Evolutionary conservation across 2,113 vertebrate species (phyloP).

Genomic region (Spheniscus mendiculus): DNA sequence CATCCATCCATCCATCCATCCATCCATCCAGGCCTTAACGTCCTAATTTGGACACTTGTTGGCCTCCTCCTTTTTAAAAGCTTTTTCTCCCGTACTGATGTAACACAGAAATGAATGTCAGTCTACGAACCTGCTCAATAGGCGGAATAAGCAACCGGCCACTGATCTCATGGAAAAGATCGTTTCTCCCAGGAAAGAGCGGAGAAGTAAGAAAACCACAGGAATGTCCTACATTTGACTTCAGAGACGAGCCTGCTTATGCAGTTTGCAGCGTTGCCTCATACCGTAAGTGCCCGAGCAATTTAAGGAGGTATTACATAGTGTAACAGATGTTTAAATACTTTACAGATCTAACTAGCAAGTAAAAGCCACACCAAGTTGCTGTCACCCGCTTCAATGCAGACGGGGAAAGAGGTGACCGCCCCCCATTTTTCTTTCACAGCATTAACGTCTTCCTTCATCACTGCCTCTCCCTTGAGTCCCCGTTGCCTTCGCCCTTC

Average conservation of each 20-base stretch:
- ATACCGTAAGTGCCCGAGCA: not conserved
- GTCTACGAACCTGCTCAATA: not conserved
- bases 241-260: not conserved
- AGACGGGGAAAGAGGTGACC: not conserved
- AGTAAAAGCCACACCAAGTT: not conserved
- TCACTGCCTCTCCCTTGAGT: not conserved
- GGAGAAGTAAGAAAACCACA: not conserved
- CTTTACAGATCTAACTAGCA: not conserved
- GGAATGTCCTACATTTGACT: not conserved
- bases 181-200: not conserved
- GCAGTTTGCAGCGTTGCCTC: not conserved
- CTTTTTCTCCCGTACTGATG: not conserved
- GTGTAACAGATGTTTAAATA: conserved; percentile 4
- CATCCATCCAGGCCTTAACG: not conserved
- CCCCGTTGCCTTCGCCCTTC: not conserved
- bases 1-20: not conserved
- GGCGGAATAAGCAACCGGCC: not conserved
- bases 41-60: not conserved
- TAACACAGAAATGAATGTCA: not conserved
- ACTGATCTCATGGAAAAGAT: not conserved
- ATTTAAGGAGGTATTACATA: not conserved
- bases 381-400: not conserved
- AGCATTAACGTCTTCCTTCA: not conserved
- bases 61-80: not conserved
- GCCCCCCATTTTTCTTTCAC: not conserved